phyloP scores from a whole-genome alignment of 2,113 vertebrate species.

The Xenopus laevis region DNA sequence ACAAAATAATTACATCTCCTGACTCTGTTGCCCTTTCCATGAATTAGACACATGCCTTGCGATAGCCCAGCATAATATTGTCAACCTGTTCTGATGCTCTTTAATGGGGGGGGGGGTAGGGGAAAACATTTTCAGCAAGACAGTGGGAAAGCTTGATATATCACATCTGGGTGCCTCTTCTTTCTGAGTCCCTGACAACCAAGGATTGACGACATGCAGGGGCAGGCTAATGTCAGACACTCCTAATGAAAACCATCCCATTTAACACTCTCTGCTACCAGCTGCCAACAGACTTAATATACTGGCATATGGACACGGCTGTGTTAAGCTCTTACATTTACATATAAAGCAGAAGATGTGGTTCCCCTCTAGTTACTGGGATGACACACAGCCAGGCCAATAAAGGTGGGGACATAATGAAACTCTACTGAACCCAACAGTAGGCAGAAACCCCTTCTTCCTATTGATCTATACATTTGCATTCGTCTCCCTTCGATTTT shows the following conservation, averaged over 20 bases:
- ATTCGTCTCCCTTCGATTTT: not conserved
- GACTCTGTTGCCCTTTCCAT: not conserved
- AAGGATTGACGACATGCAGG: constrained; percentile 64
- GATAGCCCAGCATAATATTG: constrained; percentile 1
- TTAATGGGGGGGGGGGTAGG: not conserved
- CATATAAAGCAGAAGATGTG: constrained; percentile 60
- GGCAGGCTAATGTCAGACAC: constrained; percentile 61
- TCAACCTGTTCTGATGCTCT: not conserved
- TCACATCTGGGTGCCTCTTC: constrained; percentile 56
- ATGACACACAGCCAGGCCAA: constrained; percentile 51
- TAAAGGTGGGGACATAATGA: constrained; percentile 43
- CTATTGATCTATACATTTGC: not conserved
- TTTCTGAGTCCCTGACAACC: constrained; percentile 62
- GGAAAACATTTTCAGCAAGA: constrained; percentile 46
- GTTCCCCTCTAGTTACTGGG: constrained; percentile 45
- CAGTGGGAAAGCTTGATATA: constrained; percentile 54
- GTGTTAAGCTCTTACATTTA: constrained; percentile 59
- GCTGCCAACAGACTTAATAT: constrained; percentile 65
- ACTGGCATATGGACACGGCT: constrained; percentile 65
- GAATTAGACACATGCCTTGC: not conserved
- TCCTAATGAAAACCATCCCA: constrained; percentile 66
- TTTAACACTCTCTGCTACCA: constrained; percentile 57
- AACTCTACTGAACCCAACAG: not conserved
- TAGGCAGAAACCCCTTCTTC: constrained; percentile 42
- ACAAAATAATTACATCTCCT: constrained; percentile 25